Base-by-base conservation (phyloP, 2,888 invertebrate species). In the Rhagonycha lutea region DNA sequence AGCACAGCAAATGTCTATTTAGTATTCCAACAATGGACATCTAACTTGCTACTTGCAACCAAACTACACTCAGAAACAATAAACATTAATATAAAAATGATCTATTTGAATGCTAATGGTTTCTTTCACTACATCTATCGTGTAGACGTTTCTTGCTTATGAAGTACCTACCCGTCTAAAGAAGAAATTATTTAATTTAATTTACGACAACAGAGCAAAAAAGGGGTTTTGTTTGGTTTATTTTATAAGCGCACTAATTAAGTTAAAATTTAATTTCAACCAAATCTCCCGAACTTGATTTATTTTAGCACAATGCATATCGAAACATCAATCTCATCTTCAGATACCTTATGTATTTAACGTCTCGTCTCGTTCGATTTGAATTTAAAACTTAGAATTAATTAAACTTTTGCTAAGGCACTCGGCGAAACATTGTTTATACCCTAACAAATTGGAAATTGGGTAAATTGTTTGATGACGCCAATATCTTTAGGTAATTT, bases 11-110 rank as follows among this genome's bases (percentile, higher is more conserved):
- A 79, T 74, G 77, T 78, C 79, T 81, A 76, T 77, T 82, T 82
- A 81, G 79, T 82, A 82, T 82, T 79, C 82, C 65, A 77, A 78
- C 75, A 76, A 78, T 72, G 75, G 70, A 70, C 60, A 67, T 76
- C 74, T 74, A 73, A 79, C 74, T 78, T 75, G 75, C 76, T 79
- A 80, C 79, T 79, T 80, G 79, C 80, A 76, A 75, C 72, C 74
- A 71, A 75, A 75, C 78, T 80, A 81, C 78, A 69, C 75, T 76
- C 70, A 79, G 79, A 80, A 80, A 82, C 82, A 81, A 81, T 82
- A 77, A 80, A 63, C 70, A 61, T 76, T 70, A 77, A 75, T 75
- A 77, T 75, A 77, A 79, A 78, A 77, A 79, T 78, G 74, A 78
- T 72, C 65, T 75, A 79, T 81, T 79, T 78, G 74, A 74, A 80